phyloP scores from a whole-genome alignment of 2,797 vertebrate genomes.

The Clarias pachynema region DNA sequence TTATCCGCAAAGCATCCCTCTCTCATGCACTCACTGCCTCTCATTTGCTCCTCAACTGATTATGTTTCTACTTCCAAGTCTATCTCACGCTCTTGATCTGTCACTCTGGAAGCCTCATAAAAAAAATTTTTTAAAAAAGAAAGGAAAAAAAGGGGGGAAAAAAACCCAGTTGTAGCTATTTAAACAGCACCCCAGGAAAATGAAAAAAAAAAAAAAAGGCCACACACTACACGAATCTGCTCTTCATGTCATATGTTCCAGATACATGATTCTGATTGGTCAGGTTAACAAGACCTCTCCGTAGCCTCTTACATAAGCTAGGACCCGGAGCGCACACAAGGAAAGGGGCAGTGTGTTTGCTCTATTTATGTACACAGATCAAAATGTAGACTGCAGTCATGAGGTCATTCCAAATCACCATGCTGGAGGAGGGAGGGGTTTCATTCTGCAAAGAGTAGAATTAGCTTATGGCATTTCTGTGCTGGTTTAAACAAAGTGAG shows the following conservation, averaged over 20 bases:
- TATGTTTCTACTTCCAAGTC: not conserved
- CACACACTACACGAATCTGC: not conserved
- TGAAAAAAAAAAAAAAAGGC: fast-evolving
- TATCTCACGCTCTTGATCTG: slow-evolving; percentile 34
- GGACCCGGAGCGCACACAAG: slow-evolving; percentile 37
- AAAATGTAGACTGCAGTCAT: slow-evolving; percentile 19
- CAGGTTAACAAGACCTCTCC: not conserved
- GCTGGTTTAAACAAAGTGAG: not conserved
- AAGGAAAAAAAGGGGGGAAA: not conserved
- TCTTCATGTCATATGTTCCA: not conserved
- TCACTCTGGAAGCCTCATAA: not conserved
- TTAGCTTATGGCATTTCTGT: not conserved
- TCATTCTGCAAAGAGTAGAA: not conserved
- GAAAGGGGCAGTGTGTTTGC: slow-evolving; percentile 54
- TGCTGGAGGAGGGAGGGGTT: not conserved
- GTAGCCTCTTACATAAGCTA: slow-evolving; percentile 1
- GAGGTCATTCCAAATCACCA: slow-evolving; percentile 5
- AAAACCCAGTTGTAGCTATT: not conserved
- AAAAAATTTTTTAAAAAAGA: not conserved
- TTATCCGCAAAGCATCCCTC: slow-evolving; percentile 60
- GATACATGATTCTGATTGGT: not conserved
- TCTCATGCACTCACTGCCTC: slow-evolving; percentile 40
- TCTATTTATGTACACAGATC: slow-evolving; percentile 45
- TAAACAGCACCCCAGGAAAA: not conserved
- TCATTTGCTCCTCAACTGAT: slow-evolving; percentile 10